Base-by-base conservation (phyloP, 2,888 invertebrate species). In the Nomada ruficornis region DNA sequence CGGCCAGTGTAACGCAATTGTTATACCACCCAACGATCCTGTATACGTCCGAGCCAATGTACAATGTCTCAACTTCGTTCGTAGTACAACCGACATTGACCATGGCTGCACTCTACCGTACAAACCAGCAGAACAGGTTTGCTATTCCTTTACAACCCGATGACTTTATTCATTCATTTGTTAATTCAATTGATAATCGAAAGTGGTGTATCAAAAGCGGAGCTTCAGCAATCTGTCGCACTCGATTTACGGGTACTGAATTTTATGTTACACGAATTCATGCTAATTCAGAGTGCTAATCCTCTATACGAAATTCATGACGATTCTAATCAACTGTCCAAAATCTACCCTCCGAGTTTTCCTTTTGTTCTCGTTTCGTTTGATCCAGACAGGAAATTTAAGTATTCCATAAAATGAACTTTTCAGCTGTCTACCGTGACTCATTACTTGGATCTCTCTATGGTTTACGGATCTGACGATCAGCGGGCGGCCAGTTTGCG, bases 401-500 rank as follows among this genome's bases (percentile, higher is more conserved):
- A 57, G 0, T 29, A 26, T 44, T 26, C 15, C n/a, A 44, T 20
- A 7, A 29, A 64, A 63, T 26, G 3, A 18, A 62, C 29, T 3
- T 73, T 92, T 15, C 89, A 97, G 96, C 87, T 97, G 42, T 95
- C 96, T 11, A 95, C 95, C 15, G 96, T 97, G 0, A 96, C 97
- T 47, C 96, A 96, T 15, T 97, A 94, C 92, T 94, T 98, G 94
- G 98, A 98, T 91, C 94, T 96, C 4, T 98, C 98, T 0, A 93
- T 97, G 50, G 96, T 98, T 1, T 98, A 98, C 90, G 98, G 98
- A 1, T 97, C 96, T 82, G 96, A 95, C 3, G 95, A 95, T 18
- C 94, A 95, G 54, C 96, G 96, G 82, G 96, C 96, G 20, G 94
- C 95, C 11, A 95, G 95, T 36, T 94, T 98, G 26, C 95, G 98